Base-by-base conservation (phyloP, 1,140 invertebrate species). In the Leptinotarsa undecemlineata region DNA sequence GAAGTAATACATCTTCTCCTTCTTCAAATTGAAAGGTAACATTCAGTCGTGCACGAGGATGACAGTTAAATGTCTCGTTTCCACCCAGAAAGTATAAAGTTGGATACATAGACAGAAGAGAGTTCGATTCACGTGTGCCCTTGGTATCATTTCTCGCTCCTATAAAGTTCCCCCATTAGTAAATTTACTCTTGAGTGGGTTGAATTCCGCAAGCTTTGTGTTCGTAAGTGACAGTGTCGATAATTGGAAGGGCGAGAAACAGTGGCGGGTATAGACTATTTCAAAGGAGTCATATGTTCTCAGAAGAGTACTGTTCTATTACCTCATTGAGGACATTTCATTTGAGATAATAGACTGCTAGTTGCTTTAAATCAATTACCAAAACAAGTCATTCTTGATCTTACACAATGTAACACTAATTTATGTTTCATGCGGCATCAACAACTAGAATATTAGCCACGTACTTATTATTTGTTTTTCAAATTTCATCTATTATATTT, bases 141-240 rank as follows among this genome's bases (percentile, higher is more conserved):
- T 33, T 42, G 33, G 66, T 33, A 68, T 68, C 23, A 68, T 68
- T 68, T 68, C 66, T 68, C 66, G 66, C 33, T 68, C 42, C 66
- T 68, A 19, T 68, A 47, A 68, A 68, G 66, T 68, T 68, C 66
- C 66, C 66, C 69, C 69, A 71, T 71, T 71, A 71, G 69, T 71
- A 71, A 71, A 71, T 71, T 71, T 51, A 71, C 69, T 61, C 69
- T 71, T 61, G 69, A 71, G 69, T 71, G 33, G 68, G 69, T 71
- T 71, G 69, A 48, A 71, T 71, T 71, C 57, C 69, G 69, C 57
- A 61, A 61, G 69, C 69, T 71, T 71, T 71, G 69, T 71, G 69
- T 71, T 61, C 69, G 48, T 71, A 71, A 71, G 69, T 71, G 69
- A 71, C 69, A 71, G 69, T 71, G n/a, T 61, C 69, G 69, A 71